Conservation (phyloP, 2,888 invertebrate species). For the Stenotaenia linearis region DNA sequence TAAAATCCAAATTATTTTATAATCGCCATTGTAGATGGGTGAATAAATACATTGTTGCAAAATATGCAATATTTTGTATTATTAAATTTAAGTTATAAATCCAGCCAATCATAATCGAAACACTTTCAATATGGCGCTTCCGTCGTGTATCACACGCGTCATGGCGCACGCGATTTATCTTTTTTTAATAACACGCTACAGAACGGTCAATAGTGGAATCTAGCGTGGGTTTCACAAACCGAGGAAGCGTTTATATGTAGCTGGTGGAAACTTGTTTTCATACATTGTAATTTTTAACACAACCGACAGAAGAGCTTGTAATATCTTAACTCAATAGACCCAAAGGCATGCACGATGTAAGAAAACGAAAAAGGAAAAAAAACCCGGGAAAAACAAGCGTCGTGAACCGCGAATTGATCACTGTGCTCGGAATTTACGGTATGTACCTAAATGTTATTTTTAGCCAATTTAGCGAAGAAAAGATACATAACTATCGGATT, state of each 20-base stretch:
- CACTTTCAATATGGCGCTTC: not conserved
- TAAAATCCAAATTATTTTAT: not conserved
- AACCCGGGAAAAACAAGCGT: not conserved
- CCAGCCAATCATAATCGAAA: not conserved
- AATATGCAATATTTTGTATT: too few species aligned
- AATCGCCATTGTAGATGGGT: not conserved
- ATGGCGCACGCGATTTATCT: not conserved
- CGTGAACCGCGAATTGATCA: not conserved
- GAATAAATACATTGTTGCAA: too few species aligned
- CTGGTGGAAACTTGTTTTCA: not conserved
- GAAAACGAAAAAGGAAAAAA: not conserved
- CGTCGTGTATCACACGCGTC: too few species aligned
- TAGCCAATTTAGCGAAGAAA: too few species aligned
- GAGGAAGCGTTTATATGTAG: conserved; percentile 7
- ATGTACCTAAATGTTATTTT: not conserved
- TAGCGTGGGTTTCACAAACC: not conserved
- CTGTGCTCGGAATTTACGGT: not conserved
- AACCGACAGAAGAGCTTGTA: not conserved
- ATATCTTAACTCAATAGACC: not conserved
- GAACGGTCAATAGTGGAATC: not conserved
- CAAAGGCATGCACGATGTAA: not conserved
- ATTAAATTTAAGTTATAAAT: too few species aligned
- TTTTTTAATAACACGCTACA: not conserved
- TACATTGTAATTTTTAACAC: not conserved
- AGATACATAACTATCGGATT: too few species aligned